Evolutionary conservation across 2,888 invertebrate species (phyloP).

Genomic region (Drosophila austrosaltans): DNA sequence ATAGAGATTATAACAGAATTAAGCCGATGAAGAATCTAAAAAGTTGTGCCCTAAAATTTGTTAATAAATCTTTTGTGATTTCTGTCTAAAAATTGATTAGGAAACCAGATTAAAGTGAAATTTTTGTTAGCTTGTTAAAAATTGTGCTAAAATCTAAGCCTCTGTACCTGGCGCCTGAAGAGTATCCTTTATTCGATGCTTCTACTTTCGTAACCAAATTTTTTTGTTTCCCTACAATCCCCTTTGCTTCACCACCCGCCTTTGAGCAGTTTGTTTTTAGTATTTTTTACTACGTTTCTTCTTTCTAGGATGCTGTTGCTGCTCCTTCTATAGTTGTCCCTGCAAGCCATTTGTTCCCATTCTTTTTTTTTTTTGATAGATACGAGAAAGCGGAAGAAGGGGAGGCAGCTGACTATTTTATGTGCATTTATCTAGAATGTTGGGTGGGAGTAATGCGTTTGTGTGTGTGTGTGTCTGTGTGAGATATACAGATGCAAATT

Average conservation of each 20-base stretch:
- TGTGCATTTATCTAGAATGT: conserved; percentile 57
- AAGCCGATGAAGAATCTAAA: no score
- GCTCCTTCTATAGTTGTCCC: conserved; percentile 62
- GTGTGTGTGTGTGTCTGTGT: conserved; percentile 42
- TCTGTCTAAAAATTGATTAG: no score
- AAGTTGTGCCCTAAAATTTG: no score
- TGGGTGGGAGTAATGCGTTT: conserved; percentile 28
- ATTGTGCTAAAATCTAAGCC: no score
- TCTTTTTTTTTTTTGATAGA: neutral
- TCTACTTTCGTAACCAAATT: neutral
- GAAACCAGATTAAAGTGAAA: no score
- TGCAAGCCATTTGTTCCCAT: conserved; percentile 65
- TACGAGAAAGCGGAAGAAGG: conserved; percentile 13
- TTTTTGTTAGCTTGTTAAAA: no score
- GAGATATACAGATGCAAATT: conserved; percentile 74
- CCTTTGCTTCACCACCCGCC: neutral
- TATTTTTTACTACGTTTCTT: conserved; percentile 31
- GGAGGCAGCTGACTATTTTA: conserved; percentile 55
- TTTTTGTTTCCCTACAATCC: neutral
- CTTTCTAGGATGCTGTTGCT: conserved; percentile 17
- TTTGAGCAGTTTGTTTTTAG: conserved; percentile 31
- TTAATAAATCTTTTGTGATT: no score
- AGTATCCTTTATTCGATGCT: neutral
- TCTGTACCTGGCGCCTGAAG: neutral
- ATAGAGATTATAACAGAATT: no score